Evolutionary conservation across 2,888 invertebrate genomes (phyloP).

Genomic region (Rhamnusium bicolor): DNA sequence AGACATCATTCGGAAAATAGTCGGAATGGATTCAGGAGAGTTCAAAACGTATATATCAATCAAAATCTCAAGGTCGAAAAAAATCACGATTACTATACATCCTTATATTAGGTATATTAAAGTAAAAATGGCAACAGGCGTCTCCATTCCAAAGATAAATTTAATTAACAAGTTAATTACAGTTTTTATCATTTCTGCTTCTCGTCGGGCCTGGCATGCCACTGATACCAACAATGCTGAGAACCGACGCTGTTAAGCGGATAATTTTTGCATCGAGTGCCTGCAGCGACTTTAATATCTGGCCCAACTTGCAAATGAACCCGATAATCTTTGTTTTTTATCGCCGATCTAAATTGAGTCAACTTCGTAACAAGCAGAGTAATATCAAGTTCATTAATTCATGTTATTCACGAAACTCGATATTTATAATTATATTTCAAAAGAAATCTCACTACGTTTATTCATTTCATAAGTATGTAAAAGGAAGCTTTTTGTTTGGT

Average conservation of each 20-base stretch:
- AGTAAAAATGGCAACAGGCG: neutral
- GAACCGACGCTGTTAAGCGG: neutral
- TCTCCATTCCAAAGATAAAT: neutral
- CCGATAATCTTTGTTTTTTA: constrained; percentile 22
- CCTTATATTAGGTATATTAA: no score
- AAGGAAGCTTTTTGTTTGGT: neutral
- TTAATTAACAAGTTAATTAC: constrained; percentile 12
- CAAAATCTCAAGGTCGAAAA: no score
- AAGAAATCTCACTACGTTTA: neutral
- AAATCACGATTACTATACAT: no score
- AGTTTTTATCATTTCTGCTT: neutral
- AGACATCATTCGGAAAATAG: no score
- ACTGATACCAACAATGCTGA: neutral
- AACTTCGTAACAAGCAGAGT: constrained; percentile 3
- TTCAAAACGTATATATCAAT: no score
- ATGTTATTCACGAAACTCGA: neutral
- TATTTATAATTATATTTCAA: constrained; percentile 15
- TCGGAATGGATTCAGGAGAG: no score
- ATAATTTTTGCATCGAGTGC: constrained; percentile 6
- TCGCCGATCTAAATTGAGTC: constrained; percentile 24
- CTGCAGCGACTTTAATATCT: neutral
- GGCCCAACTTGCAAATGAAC: constrained; percentile 19
- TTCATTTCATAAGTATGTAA: neutral
- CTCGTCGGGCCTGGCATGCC: neutral
- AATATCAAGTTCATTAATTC: constrained; percentile 18